Conservation (phyloP, 2,888 invertebrate genomes). For the Syrista parreyssii region DNA sequence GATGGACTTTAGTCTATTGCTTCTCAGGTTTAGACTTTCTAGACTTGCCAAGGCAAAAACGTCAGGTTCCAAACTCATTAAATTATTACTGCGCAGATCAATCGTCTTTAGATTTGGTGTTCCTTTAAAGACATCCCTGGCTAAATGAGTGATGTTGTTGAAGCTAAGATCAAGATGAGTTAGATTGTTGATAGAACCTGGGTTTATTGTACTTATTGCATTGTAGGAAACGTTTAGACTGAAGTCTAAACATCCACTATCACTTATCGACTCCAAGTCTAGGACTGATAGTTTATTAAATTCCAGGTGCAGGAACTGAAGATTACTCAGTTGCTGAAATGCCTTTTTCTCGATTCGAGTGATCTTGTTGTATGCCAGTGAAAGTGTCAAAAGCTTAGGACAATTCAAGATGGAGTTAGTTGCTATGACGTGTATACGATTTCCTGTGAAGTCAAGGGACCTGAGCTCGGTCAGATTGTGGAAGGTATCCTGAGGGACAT, state of each 20-base stretch:
- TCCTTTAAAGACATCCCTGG: slow-evolving; percentile 75
- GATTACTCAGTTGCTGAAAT: slow-evolving; percentile 79
- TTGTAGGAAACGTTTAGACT: slow-evolving; percentile 85
- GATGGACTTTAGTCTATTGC: slow-evolving; percentile 79
- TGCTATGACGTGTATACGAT: slow-evolving; percentile 78
- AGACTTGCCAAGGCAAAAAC: slow-evolving; percentile 74
- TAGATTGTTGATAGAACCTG: slow-evolving; percentile 70
- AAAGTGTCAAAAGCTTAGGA: slow-evolving; percentile 82
- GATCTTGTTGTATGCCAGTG: slow-evolving; percentile 86
- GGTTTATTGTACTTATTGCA: slow-evolving; percentile 74
- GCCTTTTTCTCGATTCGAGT: slow-evolving; percentile 78
- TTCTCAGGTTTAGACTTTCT: slow-evolving; percentile 79
- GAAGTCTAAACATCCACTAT: slow-evolving; percentile 69
- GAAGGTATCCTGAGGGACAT: slow-evolving; percentile 78
- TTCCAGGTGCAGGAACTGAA: slow-evolving; percentile 84
- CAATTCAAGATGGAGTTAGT: slow-evolving; percentile 81
- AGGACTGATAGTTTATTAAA: slow-evolving; percentile 80
- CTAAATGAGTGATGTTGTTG: slow-evolving; percentile 80
- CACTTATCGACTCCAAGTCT: slow-evolving; percentile 55
- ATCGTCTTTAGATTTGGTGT: slow-evolving; percentile 81
- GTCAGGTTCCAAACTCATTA: slow-evolving; percentile 82
- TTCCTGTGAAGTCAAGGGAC: slow-evolving; percentile 82
- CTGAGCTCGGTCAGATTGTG: slow-evolving; percentile 78
- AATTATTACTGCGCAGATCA: slow-evolving; percentile 84
- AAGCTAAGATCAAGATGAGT: slow-evolving; percentile 88